phyloP scores from a whole-genome alignment of 2,888 invertebrate genomes.

The Lycia hirtaria region DNA sequence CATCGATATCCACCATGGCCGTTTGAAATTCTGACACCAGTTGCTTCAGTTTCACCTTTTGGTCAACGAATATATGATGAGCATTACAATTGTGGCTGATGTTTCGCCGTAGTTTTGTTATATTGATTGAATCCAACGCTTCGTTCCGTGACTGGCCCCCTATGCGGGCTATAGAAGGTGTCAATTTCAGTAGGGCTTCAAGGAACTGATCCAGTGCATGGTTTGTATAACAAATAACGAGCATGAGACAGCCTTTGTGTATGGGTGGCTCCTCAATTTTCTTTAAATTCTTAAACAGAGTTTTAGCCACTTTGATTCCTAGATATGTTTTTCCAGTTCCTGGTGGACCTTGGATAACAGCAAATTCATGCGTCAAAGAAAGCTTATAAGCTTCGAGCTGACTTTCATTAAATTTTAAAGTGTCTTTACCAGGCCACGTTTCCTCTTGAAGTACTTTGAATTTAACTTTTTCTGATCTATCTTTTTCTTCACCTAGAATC shows the following conservation, averaged over 20 bases:
- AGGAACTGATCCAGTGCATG: conserved; percentile 95
- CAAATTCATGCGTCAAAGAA: conserved; percentile 89
- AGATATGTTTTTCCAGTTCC: conserved; percentile 94
- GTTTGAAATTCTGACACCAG: conserved; percentile 48
- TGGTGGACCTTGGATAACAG: conserved; percentile 93
- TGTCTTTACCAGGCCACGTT: conserved; percentile 76
- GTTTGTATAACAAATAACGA: conserved; percentile 93
- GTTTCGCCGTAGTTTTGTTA: conserved; percentile 64
- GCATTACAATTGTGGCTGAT: conserved; percentile 13
- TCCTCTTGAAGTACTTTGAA: conserved; percentile 57
- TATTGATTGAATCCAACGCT: conserved; percentile 67
- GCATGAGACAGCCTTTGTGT: conserved; percentile 76
- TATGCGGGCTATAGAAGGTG: conserved; percentile 87
- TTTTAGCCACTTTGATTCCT: conserved; percentile 89
- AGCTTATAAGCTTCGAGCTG: conserved; percentile 88
- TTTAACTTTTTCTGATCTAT: conserved; percentile 4
- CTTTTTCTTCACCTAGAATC: neutral
- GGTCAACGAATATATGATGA: conserved; percentile 47
- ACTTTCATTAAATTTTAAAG: conserved; percentile 85
- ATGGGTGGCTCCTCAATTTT: too few relatives aligned
- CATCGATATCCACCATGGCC: conserved; percentile 52
- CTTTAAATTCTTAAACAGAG: conserved; percentile 85
- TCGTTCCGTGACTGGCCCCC: conserved; percentile 88
- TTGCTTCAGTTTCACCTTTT: conserved; percentile 49
- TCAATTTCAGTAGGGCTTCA: conserved; percentile 87